phyloP scores from a whole-genome alignment of 2,113 vertebrate genomes.

The Macaca mulatta region DNA sequence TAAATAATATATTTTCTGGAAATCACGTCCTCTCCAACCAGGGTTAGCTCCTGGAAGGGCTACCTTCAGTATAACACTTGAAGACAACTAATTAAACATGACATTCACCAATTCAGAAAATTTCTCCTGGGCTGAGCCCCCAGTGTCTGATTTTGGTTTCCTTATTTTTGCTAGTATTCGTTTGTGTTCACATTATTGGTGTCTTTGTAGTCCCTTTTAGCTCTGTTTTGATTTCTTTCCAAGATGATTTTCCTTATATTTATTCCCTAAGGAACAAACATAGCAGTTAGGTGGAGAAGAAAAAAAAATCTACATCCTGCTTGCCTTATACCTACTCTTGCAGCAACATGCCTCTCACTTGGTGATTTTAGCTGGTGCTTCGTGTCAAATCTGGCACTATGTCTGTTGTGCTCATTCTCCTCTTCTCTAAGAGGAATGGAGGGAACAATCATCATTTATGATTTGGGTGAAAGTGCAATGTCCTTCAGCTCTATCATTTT shows the following conservation, averaged over 20 bases:
- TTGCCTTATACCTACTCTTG: not conserved
- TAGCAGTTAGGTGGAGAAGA: not conserved
- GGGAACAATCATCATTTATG: not conserved
- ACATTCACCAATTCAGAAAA: not conserved
- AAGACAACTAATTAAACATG: not conserved
- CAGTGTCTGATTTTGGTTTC: not conserved
- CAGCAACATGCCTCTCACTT: not conserved
- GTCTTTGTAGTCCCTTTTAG: not conserved
- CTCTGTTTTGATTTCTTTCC: not conserved
- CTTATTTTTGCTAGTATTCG: not conserved
- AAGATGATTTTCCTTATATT: not conserved
- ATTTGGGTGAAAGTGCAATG: not conserved
- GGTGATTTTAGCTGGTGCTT: not conserved
- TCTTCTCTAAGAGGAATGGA: not conserved
- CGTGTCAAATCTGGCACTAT: not conserved
- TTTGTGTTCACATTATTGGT: not conserved
- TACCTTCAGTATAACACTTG: not conserved
- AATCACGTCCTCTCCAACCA: not conserved
- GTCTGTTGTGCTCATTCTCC: fast-evolving
- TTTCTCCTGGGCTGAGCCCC: not conserved
- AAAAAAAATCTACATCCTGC: not conserved
- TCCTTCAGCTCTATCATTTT: not conserved
- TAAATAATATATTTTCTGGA: not conserved
- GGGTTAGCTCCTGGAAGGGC: not conserved
- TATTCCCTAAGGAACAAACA: not conserved